Evolutionary conservation across 2,113 vertebrate species (phyloP).

Genomic region (Periophthalmodon schlosseri): DNA sequence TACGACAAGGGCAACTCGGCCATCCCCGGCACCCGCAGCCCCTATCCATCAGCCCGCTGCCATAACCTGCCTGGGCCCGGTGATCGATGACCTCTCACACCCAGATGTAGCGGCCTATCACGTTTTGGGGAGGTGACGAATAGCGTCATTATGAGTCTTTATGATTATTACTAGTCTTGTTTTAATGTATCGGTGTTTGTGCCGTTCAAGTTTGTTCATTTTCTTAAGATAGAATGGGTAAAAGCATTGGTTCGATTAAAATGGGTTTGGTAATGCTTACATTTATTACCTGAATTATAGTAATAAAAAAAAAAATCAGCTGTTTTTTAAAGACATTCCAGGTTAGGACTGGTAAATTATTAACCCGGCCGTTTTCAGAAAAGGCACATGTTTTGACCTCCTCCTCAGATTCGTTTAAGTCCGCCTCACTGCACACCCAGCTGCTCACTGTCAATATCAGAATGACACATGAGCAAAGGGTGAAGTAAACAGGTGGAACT

Average conservation of each 20-base stretch:
- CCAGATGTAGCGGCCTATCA: constrained; percentile 68
- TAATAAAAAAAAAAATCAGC: neutral
- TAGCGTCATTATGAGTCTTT: constrained; percentile 64
- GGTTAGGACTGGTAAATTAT: neutral
- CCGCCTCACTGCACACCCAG: constrained; percentile 2
- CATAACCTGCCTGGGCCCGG: constrained; percentile 58
- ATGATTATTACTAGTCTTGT: constrained; percentile 47
- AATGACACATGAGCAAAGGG: neutral
- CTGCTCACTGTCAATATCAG: neutral
- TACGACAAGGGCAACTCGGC: constrained; percentile 68
- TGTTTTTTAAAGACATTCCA: neutral
- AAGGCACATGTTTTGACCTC: neutral
- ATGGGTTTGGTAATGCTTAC: neutral
- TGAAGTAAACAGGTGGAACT: neutral
- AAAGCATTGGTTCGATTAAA: neutral
- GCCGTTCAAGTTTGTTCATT: constrained; percentile 12
- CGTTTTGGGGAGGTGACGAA: constrained; percentile 66
- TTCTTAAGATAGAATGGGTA: neutral
- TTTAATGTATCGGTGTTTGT: constrained; percentile 32
- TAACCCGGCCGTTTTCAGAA: neutral
- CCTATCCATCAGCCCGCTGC: constrained; percentile 66
- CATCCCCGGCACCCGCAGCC: constrained; percentile 55
- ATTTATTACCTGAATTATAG: neutral
- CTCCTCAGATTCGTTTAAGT: neutral
- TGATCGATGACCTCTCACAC: constrained; percentile 58